phyloP scores from a whole-genome alignment of 2,888 invertebrate species.

The Allophyes oxyacanthae region DNA sequence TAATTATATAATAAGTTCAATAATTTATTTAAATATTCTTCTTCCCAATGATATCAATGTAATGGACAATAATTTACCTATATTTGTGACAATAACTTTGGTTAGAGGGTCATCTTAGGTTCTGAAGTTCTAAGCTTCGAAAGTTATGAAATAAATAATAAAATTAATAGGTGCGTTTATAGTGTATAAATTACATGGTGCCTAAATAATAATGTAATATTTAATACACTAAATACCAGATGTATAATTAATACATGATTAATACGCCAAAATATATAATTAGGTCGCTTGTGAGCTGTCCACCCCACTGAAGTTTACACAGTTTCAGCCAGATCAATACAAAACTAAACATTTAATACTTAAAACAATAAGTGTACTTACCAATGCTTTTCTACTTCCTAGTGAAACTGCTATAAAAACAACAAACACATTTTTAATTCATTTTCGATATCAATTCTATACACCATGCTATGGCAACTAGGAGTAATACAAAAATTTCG shows the following conservation, averaged over 20 bases:
- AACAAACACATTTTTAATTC: conserved; percentile 41
- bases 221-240: background rate
- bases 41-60: too few species aligned
- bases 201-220: background rate
- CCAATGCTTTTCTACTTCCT: conserved; percentile 44
- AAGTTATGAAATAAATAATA: too few species aligned
- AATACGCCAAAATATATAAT: conserved; percentile 25
- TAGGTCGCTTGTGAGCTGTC: conserved; percentile 52
- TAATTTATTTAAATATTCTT: too few species aligned
- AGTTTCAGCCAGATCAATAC: conserved; percentile 16
- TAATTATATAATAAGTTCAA: too few species aligned
- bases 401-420: conserved; percentile 15
- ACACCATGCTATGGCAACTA: too few species aligned
- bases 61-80: too few species aligned
- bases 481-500: too few species aligned
- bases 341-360: background rate
- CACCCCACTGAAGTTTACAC: conserved; percentile 38
- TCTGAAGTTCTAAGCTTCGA: too few species aligned
- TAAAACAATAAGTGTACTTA: conserved; percentile 42
- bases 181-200: too few species aligned
- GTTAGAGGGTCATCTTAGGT: too few species aligned
- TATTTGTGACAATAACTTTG: too few species aligned
- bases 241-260: background rate
- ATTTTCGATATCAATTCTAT: conserved; percentile 29
- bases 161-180: too few species aligned